Evolutionary conservation across 2,888 invertebrate genomes (phyloP).

Genomic region (Orchesella flavescens): DNA sequence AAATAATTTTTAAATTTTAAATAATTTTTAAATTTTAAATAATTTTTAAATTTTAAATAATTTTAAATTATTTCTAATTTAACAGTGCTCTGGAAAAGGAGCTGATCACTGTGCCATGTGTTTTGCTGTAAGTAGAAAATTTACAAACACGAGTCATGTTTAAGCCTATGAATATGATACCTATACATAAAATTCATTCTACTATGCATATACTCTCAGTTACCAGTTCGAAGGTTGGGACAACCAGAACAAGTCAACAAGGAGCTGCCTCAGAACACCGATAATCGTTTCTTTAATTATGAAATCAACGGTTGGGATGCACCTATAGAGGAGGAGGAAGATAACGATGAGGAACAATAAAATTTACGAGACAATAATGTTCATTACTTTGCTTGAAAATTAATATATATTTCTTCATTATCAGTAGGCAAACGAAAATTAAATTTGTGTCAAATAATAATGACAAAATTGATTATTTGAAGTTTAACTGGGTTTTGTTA

Average conservation of each 20-base stretch:
- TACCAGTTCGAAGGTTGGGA: conserved; percentile 21
- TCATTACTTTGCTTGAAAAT: neutral
- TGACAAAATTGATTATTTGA: too few species aligned
- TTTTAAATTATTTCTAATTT: too few species aligned
- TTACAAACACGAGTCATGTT: too few species aligned
- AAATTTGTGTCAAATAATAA: too few species aligned
- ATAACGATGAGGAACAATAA: neutral
- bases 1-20: too few species aligned
- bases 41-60: too few species aligned
- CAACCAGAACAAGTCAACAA: conserved; percentile 20
- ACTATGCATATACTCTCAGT: neutral
- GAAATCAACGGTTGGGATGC: conserved; percentile 35
- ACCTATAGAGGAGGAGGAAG: neutral
- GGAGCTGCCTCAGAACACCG: neutral
- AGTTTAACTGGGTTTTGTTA: too few species aligned
- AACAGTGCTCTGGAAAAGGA: conserved; percentile 10
- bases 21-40: too few species aligned
- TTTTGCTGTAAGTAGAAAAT: conserved; percentile 29
- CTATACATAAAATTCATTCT: too few species aligned
- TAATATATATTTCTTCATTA: neutral
- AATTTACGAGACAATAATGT: neutral
- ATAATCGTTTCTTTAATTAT: conserved; percentile 38
- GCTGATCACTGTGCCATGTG: conserved; percentile 31
- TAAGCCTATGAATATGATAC: too few species aligned
- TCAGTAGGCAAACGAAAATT: too few species aligned